Evolutionary conservation across 2,113 vertebrate species (phyloP).

Genomic region (Aythya baeri): DNA sequence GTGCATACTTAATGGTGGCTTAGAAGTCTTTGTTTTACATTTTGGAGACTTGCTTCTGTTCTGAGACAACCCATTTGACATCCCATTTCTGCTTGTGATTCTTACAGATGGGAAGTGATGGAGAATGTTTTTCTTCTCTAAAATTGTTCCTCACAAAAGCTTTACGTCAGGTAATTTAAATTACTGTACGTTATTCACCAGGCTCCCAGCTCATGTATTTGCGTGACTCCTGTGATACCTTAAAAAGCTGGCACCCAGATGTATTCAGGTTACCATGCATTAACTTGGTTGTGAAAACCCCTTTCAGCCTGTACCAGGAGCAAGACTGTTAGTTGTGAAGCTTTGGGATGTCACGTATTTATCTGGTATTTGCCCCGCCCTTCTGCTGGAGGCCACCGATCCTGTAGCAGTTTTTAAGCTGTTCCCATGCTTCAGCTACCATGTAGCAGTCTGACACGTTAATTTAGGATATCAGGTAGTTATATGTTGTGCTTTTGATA

Average conservation of each 20-base stretch:
- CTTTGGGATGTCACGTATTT: fast-evolving
- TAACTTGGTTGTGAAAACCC: background rate
- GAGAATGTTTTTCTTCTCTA: background rate
- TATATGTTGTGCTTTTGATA: background rate
- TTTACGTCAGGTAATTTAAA: fast-evolving
- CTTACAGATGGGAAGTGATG: background rate
- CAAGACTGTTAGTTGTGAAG: background rate
- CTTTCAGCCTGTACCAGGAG: background rate
- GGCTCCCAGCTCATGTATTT: fast-evolving
- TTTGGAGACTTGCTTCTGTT: background rate
- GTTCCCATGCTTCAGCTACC: fast-evolving
- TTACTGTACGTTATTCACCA: background rate
- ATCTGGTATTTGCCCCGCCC: background rate
- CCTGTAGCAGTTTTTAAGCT: background rate
- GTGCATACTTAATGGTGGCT: background rate
- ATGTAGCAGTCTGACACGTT: fast-evolving
- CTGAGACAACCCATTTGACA: background rate
- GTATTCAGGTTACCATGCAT: fast-evolving
- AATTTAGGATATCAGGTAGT: background rate
- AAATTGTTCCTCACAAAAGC: background rate
- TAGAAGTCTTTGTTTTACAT: background rate
- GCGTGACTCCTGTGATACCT: background rate
- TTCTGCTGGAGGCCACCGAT: background rate
- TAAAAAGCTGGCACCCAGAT: background rate
- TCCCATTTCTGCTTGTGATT: fast-evolving